Percentiles rank a stretch among this genome's conserved stretches.
Evolutionary conservation across 2,888 invertebrate genomes (phyloP).

Genomic region (Dimorphilus gyrociliatus): DNA sequence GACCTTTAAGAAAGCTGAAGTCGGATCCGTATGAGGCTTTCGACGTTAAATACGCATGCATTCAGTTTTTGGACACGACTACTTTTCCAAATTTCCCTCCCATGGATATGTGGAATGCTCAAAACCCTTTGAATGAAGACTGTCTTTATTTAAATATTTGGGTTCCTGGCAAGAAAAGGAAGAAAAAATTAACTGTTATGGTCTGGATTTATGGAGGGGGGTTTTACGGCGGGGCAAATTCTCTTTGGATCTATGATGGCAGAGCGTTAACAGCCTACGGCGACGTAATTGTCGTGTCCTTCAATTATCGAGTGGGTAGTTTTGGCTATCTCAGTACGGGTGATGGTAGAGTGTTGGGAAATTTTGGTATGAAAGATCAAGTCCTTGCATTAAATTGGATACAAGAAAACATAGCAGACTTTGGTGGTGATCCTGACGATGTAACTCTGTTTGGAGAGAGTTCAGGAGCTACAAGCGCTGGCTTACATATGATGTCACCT

Average conservation of each 20-base stretch:
- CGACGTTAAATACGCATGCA: slow-evolving; percentile 65
- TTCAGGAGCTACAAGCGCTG: slow-evolving; percentile 77
- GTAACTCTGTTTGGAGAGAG: slow-evolving; percentile 85
- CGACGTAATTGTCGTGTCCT: slow-evolving; percentile 70
- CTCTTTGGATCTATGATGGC: slow-evolving; percentile 76
- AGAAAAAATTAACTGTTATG: slow-evolving; percentile 10
- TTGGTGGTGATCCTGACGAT: slow-evolving; percentile 60
- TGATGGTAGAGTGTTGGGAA: slow-evolving; percentile 46
- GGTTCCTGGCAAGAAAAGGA: slow-evolving; percentile 44
- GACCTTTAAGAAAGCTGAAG: slow-evolving; percentile 9
- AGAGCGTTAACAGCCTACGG: slow-evolving; percentile 71
- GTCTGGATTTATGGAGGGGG: slow-evolving; percentile 55
- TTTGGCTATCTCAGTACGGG: slow-evolving; percentile 45
- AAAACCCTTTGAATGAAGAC: slow-evolving; percentile 77
- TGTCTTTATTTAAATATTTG: slow-evolving; percentile 81
- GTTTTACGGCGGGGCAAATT: slow-evolving; percentile 66
- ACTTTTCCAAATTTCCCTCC: slow-evolving; percentile 42
- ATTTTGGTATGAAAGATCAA: slow-evolving; percentile 80
- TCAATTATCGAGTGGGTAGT: slow-evolving; percentile 80
- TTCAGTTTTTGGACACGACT: slow-evolving; percentile 43
- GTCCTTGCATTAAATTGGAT: slow-evolving; percentile 55
- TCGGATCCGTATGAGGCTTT: slow-evolving; percentile 48
- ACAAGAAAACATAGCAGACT: slow-evolving; percentile 13
- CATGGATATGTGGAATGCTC: slow-evolving; percentile 85
- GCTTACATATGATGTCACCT: slow-evolving; percentile 55